Evolutionary conservation across 2,113 vertebrate species (phyloP).

Genomic region (Rhynchomys soricoides): DNA sequence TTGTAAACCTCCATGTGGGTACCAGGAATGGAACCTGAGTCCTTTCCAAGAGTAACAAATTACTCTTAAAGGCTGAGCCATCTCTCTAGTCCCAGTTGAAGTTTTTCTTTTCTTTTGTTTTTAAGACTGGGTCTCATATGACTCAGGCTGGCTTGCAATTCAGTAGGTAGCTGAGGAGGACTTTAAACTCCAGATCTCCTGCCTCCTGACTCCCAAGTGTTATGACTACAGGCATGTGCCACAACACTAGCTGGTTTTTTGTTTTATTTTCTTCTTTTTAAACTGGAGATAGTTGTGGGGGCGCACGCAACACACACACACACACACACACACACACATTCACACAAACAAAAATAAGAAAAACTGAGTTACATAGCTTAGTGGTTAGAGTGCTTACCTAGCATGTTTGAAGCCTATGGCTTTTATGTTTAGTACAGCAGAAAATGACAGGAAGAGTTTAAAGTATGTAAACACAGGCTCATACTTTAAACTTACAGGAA

Average conservation of each 20-base stretch:
- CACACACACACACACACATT: neutral
- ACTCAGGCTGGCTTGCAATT: neutral
- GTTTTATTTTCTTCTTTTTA: neutral
- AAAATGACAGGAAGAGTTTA: neutral
- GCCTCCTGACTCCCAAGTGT: neutral
- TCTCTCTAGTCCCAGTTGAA: neutral
- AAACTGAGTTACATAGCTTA: neutral
- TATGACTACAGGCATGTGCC: neutral
- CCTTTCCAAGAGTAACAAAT: neutral
- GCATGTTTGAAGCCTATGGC: neutral
- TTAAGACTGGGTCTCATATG: neutral
- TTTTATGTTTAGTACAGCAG: neutral
- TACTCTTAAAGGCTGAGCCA: neutral
- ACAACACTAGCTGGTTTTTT: neutral
- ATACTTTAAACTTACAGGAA: conserved; percentile 31
- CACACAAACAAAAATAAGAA: neutral
- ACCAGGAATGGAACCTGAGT: neutral
- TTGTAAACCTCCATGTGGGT: neutral
- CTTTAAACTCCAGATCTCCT: neutral
- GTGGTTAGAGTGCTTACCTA: neutral
- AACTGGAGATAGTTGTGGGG: neutral
- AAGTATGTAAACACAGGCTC: conserved; percentile 1
- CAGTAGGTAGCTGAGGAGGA: neutral
- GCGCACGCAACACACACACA: neutral
- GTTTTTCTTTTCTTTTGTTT: neutral